Evolutionary conservation across 2,797 vertebrate species (phyloP).

Genomic region (Octomys mimax): DNA sequence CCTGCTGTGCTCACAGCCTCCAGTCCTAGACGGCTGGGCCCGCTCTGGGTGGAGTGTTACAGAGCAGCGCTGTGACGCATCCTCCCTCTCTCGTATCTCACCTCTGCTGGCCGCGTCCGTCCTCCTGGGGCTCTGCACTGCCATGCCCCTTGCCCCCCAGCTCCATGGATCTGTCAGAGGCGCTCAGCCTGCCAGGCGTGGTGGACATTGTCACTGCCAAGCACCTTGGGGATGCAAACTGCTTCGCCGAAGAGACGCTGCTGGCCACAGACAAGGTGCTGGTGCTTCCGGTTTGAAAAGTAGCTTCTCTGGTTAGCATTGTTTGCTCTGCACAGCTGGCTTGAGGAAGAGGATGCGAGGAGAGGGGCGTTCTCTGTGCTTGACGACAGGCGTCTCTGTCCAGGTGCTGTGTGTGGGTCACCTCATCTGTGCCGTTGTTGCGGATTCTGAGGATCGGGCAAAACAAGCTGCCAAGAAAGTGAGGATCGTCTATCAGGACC

Average conservation of each 20-base stretch:
- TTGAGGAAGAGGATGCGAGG: not conserved
- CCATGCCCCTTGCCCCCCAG: slow-evolving; percentile 77
- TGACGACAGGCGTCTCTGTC: not conserved
- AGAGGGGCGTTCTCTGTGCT: not conserved
- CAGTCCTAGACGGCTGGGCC: not conserved
- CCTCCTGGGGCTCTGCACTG: rapidly evolving
- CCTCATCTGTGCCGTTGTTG: slow-evolving; percentile 85
- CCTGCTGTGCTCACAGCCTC: not conserved
- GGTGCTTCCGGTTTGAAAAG: slow-evolving; percentile 54
- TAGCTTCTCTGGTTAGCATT: not conserved
- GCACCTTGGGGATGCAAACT: slow-evolving; percentile 89
- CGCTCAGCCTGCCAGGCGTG: slow-evolving; percentile 89
- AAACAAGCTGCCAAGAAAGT: slow-evolving; percentile 78
- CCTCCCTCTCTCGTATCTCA: not conserved
- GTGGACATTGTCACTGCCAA: slow-evolving; percentile 88
- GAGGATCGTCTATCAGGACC: slow-evolving; percentile 83
- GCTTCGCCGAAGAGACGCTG: slow-evolving; percentile 87
- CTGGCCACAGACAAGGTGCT: slow-evolving; percentile 89
- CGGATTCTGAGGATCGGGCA: slow-evolving; percentile 82
- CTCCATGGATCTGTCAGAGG: slow-evolving; percentile 87
- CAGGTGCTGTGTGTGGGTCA: slow-evolving; percentile 87
- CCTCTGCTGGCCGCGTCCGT: rapidly evolving
- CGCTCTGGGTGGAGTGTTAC: not conserved
- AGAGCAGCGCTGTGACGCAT: not conserved
- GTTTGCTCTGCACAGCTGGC: not conserved